Conservation (phyloP, 2,888 invertebrate species). For the Synergus gifuensis region DNA sequence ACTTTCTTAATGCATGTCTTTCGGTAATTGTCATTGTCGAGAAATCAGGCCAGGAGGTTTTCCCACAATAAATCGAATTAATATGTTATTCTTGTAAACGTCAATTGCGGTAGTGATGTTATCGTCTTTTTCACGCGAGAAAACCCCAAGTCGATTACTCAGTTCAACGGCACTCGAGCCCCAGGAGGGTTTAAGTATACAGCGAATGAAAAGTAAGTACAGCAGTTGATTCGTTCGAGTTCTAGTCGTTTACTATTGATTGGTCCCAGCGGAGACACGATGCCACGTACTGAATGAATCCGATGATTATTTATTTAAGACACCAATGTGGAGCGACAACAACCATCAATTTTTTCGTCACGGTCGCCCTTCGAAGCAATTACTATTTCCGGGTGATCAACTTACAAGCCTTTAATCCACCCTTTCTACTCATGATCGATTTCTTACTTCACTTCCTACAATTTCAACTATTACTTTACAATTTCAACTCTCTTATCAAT, state of each 20-base stretch:
- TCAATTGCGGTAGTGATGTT: slow-evolving; percentile 16
- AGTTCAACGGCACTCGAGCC: slow-evolving; percentile 9
- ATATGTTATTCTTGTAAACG: slow-evolving; percentile 24
- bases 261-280: slow-evolving; percentile 14
- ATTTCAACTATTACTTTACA: too few relatives aligned
- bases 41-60: neutral
- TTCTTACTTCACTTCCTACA: neutral
- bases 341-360: slow-evolving; percentile 2
- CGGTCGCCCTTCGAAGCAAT: slow-evolving; percentile 8
- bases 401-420: slow-evolving; percentile 1
- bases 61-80: slow-evolving; percentile 28
- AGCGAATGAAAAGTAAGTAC: slow-evolving; percentile 31
- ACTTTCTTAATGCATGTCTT: neutral
- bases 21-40: neutral
- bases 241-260: slow-evolving; percentile 35
- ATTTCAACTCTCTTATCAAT: too few relatives aligned
- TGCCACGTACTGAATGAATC: slow-evolving; percentile 16
- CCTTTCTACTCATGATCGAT: slow-evolving; percentile 5
- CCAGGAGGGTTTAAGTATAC: slow-evolving; percentile 23
- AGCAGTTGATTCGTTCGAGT: slow-evolving; percentile 30
- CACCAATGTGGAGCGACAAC: slow-evolving; percentile 10
- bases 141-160: slow-evolving; percentile 26
- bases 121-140: slow-evolving; percentile 42
- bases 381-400: slow-evolving; percentile 7
- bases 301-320: slow-evolving; percentile 39